These are phyloP conservation scores for Drosophila subobscura DNA, from an alignment of 1,140 invertebrate genomes.

Conservation along the genomic window DNA sequence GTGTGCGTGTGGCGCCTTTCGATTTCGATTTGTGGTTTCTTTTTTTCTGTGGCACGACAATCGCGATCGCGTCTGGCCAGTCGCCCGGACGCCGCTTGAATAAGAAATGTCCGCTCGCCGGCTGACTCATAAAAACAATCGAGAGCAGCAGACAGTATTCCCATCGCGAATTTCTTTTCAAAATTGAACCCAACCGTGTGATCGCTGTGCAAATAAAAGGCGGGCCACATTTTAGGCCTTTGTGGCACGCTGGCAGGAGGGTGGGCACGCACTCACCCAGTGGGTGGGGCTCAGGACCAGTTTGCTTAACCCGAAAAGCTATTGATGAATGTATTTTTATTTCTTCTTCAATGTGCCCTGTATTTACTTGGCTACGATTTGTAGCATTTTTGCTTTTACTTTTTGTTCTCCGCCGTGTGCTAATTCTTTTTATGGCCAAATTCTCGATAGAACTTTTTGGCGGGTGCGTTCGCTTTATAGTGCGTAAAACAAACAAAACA, in stretches of 20 bases:
- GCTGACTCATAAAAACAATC: constrained; percentile 50
- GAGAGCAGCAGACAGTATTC: constrained; percentile 45
- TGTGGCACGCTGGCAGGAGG: constrained; percentile 11
- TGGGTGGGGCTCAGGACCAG: constrained; percentile 10
- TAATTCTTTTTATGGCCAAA: constrained; percentile 66
- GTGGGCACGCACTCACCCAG: background rate
- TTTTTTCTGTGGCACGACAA: constrained; percentile 39
- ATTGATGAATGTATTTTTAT: constrained; percentile 21
- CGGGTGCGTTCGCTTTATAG: constrained; percentile 54
- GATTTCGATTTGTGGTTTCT: constrained; percentile 64
- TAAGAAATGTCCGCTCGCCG: constrained; percentile 59
- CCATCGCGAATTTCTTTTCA: constrained; percentile 69
- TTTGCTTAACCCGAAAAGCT: constrained; percentile 67
- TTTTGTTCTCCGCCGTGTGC: constrained; percentile 37
- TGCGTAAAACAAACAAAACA: constrained; percentile 64
- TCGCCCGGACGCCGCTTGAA: constrained; percentile 64
- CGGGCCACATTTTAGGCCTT: constrained; percentile 40
- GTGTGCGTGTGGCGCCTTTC: constrained; percentile 70
- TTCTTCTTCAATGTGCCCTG: constrained; percentile 36
- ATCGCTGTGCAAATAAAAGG: constrained; percentile 71
- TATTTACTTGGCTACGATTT: constrained; percentile 71
- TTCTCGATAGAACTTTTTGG: constrained; percentile 65
- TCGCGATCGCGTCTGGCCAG: constrained; percentile 59
- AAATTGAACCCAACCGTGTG: constrained; percentile 65
- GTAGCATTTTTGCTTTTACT: constrained; percentile 53